phyloP scores from a whole-genome alignment of 2,113 vertebrate genomes.

The Vombatus ursinus region DNA sequence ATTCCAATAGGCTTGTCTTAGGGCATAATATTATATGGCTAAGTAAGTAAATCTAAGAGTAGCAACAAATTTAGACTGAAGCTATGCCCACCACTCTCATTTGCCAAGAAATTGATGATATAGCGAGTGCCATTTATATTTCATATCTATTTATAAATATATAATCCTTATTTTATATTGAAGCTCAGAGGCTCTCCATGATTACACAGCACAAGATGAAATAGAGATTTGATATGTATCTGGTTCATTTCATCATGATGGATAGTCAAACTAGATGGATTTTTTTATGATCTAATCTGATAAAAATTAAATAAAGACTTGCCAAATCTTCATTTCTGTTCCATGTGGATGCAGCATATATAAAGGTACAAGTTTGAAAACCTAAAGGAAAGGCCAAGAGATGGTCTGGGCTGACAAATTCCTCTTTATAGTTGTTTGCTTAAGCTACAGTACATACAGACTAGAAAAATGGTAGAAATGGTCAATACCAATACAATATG shows the following conservation, averaged over 20 bases:
- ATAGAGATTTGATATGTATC: constrained; percentile 55
- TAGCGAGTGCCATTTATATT: constrained; percentile 78
- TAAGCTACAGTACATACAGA: constrained; percentile 43
- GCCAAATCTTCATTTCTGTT: constrained; percentile 60
- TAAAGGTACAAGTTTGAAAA: constrained; percentile 62
- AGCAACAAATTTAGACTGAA: constrained; percentile 68
- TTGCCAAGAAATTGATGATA: constrained; percentile 78
- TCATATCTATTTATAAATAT: constrained; percentile 69
- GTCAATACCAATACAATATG: constrained; percentile 41
- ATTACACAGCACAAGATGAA: constrained; percentile 58
- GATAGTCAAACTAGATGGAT: constrained; percentile 51
- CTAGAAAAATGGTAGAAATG: constrained; percentile 8
- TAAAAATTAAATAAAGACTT: constrained; percentile 63
- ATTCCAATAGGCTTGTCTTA: constrained; percentile 72
- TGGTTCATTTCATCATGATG: constrained; percentile 62
- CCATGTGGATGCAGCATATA: constrained; percentile 53
- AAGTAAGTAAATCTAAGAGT: constrained; percentile 48
- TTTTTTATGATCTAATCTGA: constrained; percentile 38
- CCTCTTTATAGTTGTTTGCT: constrained; percentile 33
- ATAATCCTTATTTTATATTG: constrained; percentile 63
- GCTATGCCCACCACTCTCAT: constrained; percentile 59
- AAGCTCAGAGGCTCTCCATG: constrained; percentile 56
- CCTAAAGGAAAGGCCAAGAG: constrained; percentile 29
- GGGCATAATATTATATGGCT: constrained; percentile 68
- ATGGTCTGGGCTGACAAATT: constrained; percentile 37